Evolutionary conservation across 2,888 invertebrate species (phyloP).

Genomic region (Clepsis dumicolana): DNA sequence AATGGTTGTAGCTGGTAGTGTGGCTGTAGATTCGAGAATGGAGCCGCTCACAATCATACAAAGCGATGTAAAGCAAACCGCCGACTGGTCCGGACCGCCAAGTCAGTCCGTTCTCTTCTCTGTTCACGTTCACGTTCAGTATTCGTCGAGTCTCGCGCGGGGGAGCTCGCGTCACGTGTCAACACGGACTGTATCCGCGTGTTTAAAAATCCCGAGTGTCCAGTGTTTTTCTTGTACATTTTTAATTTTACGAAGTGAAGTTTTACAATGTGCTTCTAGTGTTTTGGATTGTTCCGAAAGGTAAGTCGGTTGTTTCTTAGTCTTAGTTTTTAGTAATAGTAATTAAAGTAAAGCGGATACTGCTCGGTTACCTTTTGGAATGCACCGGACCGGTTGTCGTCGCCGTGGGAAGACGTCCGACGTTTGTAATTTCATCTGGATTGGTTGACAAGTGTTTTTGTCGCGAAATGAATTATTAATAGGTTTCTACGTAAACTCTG

Average conservation of each 20-base stretch:
- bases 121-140: constrained; percentile 57
- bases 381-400: constrained; percentile 78
- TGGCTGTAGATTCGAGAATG: constrained; percentile 68
- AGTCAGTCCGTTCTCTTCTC: background rate
- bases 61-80: constrained; percentile 14
- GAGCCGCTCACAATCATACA: constrained; percentile 68
- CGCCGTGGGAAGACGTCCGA: constrained; percentile 78
- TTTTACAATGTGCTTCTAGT: constrained; percentile 71
- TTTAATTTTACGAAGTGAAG: constrained; percentile 70
- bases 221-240: constrained; percentile 56
- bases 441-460: constrained; percentile 52
- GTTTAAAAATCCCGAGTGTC: constrained; percentile 51
- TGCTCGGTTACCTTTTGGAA: constrained; percentile 76
- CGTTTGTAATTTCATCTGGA: constrained; percentile 59
- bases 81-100: background rate
- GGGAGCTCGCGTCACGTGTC: constrained; percentile 51
- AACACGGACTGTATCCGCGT: constrained; percentile 62
- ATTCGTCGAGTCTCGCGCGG: constrained; percentile 54
- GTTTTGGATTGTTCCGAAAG: constrained; percentile 62
- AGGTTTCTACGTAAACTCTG: background rate
- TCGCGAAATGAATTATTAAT: constrained; percentile 8
- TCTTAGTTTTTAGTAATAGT: constrained; percentile 58
- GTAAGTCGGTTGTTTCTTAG: constrained; percentile 63
- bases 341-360: constrained; percentile 67
- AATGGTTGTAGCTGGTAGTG: constrained; percentile 81